Conservation (phyloP, 2,797 vertebrate species). For the Catharus ustulatus region DNA sequence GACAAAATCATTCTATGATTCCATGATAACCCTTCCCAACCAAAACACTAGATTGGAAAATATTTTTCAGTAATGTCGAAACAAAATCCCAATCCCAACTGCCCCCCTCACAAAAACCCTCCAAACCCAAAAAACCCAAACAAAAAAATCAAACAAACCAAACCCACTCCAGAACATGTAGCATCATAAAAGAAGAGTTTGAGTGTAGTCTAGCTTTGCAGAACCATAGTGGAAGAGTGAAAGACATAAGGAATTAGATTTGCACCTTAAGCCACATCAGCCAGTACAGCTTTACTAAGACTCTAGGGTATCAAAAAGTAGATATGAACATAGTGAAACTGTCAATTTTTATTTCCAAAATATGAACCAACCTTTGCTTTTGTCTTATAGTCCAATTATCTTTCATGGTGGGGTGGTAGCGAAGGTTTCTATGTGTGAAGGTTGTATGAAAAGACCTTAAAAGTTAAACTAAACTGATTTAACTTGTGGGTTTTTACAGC, state of each 20-base stretch:
- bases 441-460: rapidly evolving
- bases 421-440: no score
- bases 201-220: background rate
- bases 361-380: background rate
- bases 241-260: background rate
- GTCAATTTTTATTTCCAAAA: background rate
- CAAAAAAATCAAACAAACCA: background rate
- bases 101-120: rapidly evolving
- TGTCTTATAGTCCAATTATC: background rate
- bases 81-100: no score
- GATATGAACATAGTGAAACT: background rate
- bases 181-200: background rate
- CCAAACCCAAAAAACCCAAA: rapidly evolving
- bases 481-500: background rate
- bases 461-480: background rate
- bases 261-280: background rate
- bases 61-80: background rate
- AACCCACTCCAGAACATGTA: background rate
- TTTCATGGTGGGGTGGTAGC: background rate
- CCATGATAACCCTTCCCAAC: background rate
- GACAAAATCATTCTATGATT: background rate
- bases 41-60: background rate
- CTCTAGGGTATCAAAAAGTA: background rate
- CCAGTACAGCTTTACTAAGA: background rate
- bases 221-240: background rate